phyloP scores from a whole-genome alignment of 2,797 vertebrate genomes.

The Leptoclinus maculatus region DNA sequence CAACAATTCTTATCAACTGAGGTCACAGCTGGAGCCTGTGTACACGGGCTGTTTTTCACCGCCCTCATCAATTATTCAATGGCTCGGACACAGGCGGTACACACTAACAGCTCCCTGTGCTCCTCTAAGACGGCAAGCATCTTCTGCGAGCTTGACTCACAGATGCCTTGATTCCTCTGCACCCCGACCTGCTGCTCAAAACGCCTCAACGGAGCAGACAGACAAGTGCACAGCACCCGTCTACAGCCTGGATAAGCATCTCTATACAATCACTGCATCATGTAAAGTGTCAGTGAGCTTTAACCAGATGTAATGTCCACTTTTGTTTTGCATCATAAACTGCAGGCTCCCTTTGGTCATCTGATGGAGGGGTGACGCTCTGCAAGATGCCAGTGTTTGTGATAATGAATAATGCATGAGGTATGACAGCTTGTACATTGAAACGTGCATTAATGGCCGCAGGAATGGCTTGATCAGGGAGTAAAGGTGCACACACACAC shows the following conservation, averaged over 20 bases:
- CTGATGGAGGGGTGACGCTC: conserved; percentile 21
- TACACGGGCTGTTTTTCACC: conserved; percentile 26
- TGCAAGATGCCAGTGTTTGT: conserved; percentile 18
- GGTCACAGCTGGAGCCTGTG: conserved; percentile 53
- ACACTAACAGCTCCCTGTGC: conserved; percentile 39
- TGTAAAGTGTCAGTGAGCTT: conserved; percentile 20
- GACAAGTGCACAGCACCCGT: not conserved
- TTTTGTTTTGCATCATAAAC: not conserved
- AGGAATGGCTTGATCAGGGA: conserved; percentile 58
- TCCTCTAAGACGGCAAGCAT: conserved; percentile 15
- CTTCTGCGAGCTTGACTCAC: conserved; percentile 23
- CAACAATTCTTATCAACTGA: conserved; percentile 50
- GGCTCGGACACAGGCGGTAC: conserved; percentile 1
- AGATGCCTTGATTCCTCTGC: conserved; percentile 10
- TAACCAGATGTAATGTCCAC: not conserved
- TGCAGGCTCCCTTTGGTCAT: conserved; percentile 5
- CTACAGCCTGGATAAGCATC: not conserved
- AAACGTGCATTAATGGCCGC: conserved; percentile 48
- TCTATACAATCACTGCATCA: not conserved
- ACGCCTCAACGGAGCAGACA: not conserved
- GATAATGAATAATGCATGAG: conserved; percentile 56
- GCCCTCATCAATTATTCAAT: conserved; percentile 62
- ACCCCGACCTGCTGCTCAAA: not conserved
- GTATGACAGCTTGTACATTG: conserved; percentile 55
- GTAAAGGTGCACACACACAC: conserved; percentile 5